phyloP scores from a whole-genome alignment of 2,113 vertebrate species.

The Setophaga coronata region DNA sequence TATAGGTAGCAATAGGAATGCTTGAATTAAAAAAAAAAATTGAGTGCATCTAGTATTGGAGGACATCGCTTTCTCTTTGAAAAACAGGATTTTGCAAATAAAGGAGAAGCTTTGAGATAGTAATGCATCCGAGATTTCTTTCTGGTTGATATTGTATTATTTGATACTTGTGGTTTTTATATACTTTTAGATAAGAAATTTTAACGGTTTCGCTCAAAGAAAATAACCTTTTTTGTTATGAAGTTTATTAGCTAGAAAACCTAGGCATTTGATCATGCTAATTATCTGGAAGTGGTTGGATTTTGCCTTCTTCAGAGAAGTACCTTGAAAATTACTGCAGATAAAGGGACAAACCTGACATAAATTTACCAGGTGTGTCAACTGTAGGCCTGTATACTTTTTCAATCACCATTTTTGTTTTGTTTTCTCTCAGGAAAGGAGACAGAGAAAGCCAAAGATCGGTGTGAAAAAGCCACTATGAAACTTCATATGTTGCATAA shows the following conservation, averaged over 20 bases:
- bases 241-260: neutral
- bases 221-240: neutral
- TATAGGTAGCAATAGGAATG: neutral
- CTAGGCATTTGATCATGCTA: neutral
- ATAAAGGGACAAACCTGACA: neutral
- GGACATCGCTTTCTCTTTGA: neutral
- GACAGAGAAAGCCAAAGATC: constrained; percentile 91
- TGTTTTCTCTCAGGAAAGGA: constrained; percentile 80
- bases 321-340: neutral
- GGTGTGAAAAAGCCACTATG: constrained; percentile 93
- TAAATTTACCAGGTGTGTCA: neutral
- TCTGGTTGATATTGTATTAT: neutral
- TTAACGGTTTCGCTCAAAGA: neutral
- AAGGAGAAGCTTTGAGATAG: neutral
- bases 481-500: constrained; percentile 96
- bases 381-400: neutral
- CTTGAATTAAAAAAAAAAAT: neutral
- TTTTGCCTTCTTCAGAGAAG: neutral
- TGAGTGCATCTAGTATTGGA: neutral
- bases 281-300: neutral
- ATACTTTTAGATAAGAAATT: neutral
- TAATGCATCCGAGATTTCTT: neutral
- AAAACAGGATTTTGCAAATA: neutral
- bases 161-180: neutral
- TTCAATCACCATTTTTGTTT: neutral